Percentiles rank a stretch among this genome's conserved stretches.
Evolutionary conservation across 2,113 vertebrate species (phyloP).

Genomic region (Tupaia tana): DNA sequence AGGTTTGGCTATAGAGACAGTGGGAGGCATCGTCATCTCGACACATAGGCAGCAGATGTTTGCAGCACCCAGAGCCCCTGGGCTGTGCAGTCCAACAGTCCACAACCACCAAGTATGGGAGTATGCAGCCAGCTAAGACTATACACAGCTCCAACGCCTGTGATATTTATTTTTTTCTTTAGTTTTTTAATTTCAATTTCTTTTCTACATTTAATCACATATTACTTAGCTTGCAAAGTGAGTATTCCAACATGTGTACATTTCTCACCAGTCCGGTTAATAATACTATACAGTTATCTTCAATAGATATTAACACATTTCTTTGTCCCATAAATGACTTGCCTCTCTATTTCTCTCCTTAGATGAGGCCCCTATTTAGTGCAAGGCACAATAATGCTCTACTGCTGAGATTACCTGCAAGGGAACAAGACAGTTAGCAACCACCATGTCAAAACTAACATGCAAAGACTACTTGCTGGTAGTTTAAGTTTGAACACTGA

Average conservation of each 20-base stretch:
- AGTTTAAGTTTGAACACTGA: neutral
- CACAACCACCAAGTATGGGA: fast-evolving
- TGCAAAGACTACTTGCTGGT: neutral
- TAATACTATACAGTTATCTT: too few species aligned
- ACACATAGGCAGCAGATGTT: fast-evolving
- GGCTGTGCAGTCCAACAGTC: too few species aligned
- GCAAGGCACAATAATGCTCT: neutral
- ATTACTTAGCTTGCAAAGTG: too few species aligned
- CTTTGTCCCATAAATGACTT: too few species aligned
- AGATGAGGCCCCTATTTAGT: neutral
- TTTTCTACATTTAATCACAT: too few species aligned
- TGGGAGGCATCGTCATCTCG: neutral
- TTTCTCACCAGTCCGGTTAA: too few species aligned
- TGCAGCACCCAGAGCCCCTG: fast-evolving
- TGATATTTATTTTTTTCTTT: neutral
- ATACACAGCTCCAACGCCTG: neutral
- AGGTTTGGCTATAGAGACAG: neutral
- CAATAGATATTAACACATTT: too few species aligned
- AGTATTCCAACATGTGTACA: too few species aligned
- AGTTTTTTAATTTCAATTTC: too few species aligned
- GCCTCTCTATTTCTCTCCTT: neutral
- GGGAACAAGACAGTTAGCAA: neutral
- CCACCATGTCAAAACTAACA: neutral
- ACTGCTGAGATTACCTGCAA: neutral
- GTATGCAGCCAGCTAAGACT: neutral